A percentile compares a stretch with the other conserved stretches of the same genome.
Conservation (phyloP, 2,113 vertebrate species). For the Trichechus manatus region DNA sequence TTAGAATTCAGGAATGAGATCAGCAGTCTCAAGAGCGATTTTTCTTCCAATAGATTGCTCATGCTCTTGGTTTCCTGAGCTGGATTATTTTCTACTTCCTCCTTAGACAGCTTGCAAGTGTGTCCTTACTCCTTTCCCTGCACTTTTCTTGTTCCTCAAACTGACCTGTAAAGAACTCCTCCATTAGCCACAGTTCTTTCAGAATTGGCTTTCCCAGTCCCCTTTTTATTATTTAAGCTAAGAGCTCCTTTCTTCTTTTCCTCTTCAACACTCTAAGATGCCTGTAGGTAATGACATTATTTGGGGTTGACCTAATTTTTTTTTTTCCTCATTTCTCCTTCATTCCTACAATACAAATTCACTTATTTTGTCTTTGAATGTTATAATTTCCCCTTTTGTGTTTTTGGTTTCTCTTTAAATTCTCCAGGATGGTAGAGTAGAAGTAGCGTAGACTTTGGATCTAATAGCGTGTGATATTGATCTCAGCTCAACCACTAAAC, state of each 20-base stretch:
- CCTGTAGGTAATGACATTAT: not conserved
- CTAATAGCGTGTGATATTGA: not conserved
- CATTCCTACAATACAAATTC: constrained; percentile 13
- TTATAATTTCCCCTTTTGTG: not conserved
- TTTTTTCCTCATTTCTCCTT: not conserved
- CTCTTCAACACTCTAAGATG: not conserved
- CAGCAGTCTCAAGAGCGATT: not conserved
- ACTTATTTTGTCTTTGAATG: not conserved
- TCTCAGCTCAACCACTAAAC: not conserved
- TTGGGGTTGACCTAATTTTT: not conserved
- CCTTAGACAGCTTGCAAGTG: not conserved
- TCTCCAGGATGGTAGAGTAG: not conserved
- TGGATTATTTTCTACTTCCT: not conserved
- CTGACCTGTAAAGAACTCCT: not conserved
- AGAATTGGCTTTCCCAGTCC: not conserved
- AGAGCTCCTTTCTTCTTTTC: not conserved
- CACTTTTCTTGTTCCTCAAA: not conserved
- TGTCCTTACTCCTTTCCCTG: not conserved
- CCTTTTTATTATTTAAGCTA: not conserved
- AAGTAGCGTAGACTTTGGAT: not conserved
- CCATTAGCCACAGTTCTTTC: not conserved
- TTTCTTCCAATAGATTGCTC: not conserved
- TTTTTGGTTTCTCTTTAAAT: not conserved
- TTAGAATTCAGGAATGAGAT: not conserved
- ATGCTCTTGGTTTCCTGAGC: not conserved